Evolutionary conservation across 2,888 invertebrate species (phyloP).

Genomic region (Latheticus oryzae): DNA sequence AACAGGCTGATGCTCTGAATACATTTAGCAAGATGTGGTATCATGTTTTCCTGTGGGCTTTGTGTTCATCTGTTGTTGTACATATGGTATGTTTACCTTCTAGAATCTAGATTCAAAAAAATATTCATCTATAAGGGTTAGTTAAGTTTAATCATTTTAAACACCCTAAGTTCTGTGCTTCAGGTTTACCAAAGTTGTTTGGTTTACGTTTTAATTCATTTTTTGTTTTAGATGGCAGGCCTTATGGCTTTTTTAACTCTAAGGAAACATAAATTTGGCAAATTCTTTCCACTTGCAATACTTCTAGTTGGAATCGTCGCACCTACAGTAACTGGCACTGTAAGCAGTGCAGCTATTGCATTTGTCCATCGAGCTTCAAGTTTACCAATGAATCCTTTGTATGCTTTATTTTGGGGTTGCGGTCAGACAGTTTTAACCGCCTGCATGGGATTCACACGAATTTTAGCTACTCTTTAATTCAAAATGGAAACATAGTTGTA

Average conservation of each 20-base stretch:
- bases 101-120: background rate
- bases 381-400: constrained; percentile 89
- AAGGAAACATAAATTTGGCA: constrained; percentile 93
- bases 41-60: constrained; percentile 94
- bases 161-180: too few relatives aligned
- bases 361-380: constrained; percentile 93
- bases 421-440: constrained; percentile 92
- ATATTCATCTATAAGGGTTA: too few relatives aligned
- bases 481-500: too few relatives aligned
- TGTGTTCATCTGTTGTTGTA: constrained; percentile 93
- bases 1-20: constrained; percentile 68
- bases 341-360: constrained; percentile 92
- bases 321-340: constrained; percentile 88
- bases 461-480: constrained; percentile 82
- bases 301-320: constrained; percentile 90
- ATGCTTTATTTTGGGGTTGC: constrained; percentile 94
- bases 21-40: constrained; percentile 96
- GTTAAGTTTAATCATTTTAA: too few relatives aligned
- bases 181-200: too few relatives aligned
- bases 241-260: constrained; percentile 91
- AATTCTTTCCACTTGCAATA: constrained; percentile 90
- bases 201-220: too few relatives aligned
- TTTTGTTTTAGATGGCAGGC: constrained; percentile 77
- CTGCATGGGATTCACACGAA: constrained; percentile 91
- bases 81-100: constrained; percentile 71